Percentiles rank a stretch among this genome's conserved stretches.
Evolutionary conservation across 2,888 invertebrate genomes (phyloP).

Genomic region (Drosophila formosana): DNA sequence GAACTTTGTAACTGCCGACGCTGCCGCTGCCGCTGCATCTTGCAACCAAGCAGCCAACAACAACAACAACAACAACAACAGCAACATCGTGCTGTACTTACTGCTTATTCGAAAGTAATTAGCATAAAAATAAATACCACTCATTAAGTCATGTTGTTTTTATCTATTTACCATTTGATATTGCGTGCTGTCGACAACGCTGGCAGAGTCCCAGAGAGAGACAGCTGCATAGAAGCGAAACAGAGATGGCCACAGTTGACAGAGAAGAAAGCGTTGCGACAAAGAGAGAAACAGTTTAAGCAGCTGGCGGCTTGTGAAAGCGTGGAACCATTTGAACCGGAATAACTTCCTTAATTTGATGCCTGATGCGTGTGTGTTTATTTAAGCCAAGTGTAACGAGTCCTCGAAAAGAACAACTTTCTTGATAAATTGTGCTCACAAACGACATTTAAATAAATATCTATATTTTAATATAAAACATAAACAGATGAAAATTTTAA

Average conservation of each 20-base stretch:
- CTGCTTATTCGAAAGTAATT: constrained; percentile 77
- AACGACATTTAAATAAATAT: not conserved
- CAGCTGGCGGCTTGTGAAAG: constrained; percentile 21
- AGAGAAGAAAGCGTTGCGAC: not conserved
- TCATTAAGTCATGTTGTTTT: constrained; percentile 80
- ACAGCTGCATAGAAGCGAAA: not conserved
- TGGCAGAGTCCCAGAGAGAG: not conserved
- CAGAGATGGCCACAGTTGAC: not conserved
- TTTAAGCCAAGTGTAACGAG: constrained; percentile 8
- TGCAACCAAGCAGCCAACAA: constrained; percentile 37
- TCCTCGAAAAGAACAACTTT: not conserved
- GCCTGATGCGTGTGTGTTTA: constrained; percentile 7
- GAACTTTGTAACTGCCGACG: constrained; percentile 45
- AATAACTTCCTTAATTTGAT: constrained; percentile 22
- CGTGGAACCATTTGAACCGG: constrained; percentile 21
- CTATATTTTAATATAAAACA: not conserved
- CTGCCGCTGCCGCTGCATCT: constrained; percentile 34
- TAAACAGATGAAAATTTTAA: too few species aligned
- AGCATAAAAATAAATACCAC: constrained; percentile 80
- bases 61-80: constrained; percentile 5
- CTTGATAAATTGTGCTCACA: not conserved
- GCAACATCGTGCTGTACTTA: not conserved
- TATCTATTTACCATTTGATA: constrained; percentile 75
- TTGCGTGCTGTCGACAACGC: constrained; percentile 40
- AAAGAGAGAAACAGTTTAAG: not conserved